Conservation (phyloP, 1,140 invertebrate genomes). For the Diorhabda carinulata region DNA sequence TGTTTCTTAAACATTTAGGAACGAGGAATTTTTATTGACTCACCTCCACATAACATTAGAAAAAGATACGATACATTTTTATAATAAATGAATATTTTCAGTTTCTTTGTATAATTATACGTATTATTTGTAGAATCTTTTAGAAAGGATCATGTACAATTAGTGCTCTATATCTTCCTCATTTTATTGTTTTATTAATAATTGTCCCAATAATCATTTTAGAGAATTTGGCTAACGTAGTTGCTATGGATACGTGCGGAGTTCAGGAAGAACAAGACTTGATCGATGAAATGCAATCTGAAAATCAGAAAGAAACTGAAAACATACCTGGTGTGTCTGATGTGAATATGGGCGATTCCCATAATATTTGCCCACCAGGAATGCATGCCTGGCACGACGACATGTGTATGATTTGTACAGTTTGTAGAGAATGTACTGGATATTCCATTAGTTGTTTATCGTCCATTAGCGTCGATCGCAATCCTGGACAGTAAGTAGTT, state of each 20-base stretch:
- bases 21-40: too few species aligned
- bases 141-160: too few species aligned
- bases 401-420: slow-evolving; percentile 83
- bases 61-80: too few species aligned
- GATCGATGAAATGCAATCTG: slow-evolving; percentile 40
- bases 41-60: too few species aligned
- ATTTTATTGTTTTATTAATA: too few species aligned
- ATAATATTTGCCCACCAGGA: slow-evolving; percentile 64
- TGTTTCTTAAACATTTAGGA: too few species aligned
- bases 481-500: slow-evolving; percentile 79
- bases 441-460: slow-evolving; percentile 84
- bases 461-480: slow-evolving; percentile 69
- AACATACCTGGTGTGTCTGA: slow-evolving; percentile 52
- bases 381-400: slow-evolving; percentile 73
- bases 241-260: slow-evolving; percentile 60
- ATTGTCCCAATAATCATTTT: not conserved
- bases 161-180: too few species aligned
- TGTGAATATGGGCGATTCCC: slow-evolving; percentile 45
- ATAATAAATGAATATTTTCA: too few species aligned
- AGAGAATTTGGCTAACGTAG: slow-evolving; percentile 46
- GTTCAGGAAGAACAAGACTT: slow-evolving; percentile 56
- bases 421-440: slow-evolving; percentile 92
- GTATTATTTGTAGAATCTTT: too few species aligned
- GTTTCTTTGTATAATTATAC: too few species aligned
- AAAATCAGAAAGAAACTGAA: slow-evolving; percentile 35